These are phyloP conservation scores for Nomia melanderi DNA, from an alignment of 1,140 invertebrate species.

Conservation along the genomic window DNA sequence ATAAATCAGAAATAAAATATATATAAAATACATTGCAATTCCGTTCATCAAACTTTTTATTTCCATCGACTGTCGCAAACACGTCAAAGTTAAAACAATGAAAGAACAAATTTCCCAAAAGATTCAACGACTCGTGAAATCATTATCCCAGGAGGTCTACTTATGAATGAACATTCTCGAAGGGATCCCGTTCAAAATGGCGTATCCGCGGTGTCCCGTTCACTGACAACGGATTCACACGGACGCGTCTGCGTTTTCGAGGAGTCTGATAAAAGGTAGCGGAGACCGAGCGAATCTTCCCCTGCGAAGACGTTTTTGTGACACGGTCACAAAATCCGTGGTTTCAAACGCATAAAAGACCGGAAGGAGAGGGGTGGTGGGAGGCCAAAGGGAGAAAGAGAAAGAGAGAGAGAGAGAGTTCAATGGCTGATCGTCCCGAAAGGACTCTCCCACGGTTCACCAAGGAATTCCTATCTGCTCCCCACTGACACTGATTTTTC, in stretches of 20 bases:
- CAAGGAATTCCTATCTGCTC: constrained; percentile 60
- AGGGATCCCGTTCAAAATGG: not conserved
- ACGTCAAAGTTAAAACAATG: too few species aligned
- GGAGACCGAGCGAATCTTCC: constrained; percentile 28
- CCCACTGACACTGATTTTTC: constrained; percentile 60
- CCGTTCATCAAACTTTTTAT: too few species aligned
- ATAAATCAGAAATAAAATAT: too few species aligned
- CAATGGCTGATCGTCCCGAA: constrained; percentile 67
- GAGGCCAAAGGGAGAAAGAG: constrained; percentile 16
- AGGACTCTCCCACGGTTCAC: constrained; percentile 69
- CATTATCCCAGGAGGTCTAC: too few species aligned
- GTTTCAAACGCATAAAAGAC: constrained; percentile 55
- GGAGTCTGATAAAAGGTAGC: constrained; percentile 7
- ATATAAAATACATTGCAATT: too few species aligned
- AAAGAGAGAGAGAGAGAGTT: constrained; percentile 61
- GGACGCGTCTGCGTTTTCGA: constrained; percentile 2
- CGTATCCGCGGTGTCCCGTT: not conserved
- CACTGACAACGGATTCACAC: constrained; percentile 3
- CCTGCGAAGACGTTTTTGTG: constrained; percentile 38
- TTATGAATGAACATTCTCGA: too few species aligned
- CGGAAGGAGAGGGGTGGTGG: constrained; percentile 64
- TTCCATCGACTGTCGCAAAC: too few species aligned
- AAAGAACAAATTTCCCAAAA: too few species aligned
- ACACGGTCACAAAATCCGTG: constrained; percentile 55
- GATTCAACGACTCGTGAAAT: too few species aligned